Percentiles rank a stretch among this genome's conserved stretches.
phyloP scores from a whole-genome alignment of 2,888 invertebrate genomes.

The Balanococcus diminutus region DNA sequence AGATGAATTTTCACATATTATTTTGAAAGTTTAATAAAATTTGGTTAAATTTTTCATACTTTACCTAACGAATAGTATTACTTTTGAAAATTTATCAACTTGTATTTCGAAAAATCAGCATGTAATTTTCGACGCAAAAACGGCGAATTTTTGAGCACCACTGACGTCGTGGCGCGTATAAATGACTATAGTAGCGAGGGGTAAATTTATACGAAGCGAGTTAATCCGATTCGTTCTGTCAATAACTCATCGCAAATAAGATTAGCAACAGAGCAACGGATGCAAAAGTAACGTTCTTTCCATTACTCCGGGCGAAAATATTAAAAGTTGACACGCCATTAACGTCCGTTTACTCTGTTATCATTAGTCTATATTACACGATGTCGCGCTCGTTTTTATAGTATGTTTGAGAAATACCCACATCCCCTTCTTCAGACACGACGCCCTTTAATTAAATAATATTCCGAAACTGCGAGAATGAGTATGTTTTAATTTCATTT shows the following conservation, averaged over 20 bases:
- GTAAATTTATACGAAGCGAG: constrained; percentile 53
- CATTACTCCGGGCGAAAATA: constrained; percentile 51
- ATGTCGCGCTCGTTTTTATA: constrained; percentile 40
- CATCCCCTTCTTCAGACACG: neutral
- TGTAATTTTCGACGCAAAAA: too few species aligned
- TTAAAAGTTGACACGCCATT: constrained; percentile 56
- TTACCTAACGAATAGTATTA: too few species aligned
- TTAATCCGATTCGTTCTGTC: constrained; percentile 56
- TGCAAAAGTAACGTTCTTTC: constrained; percentile 52
- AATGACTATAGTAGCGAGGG: constrained; percentile 43
- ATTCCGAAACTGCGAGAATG: constrained; percentile 48
- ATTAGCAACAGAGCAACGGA: constrained; percentile 51
- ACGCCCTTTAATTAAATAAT: constrained; percentile 54
- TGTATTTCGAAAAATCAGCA: too few species aligned
- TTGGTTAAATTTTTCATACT: too few species aligned
- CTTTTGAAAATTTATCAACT: too few species aligned
- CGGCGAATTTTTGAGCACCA: neutral
- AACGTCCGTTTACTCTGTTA: constrained; percentile 55
- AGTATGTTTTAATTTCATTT: constrained; percentile 50
- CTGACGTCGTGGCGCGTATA: constrained; percentile 41
- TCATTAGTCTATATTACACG: constrained; percentile 56
- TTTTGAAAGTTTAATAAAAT: too few species aligned
- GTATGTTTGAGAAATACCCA: neutral
- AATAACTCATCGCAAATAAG: constrained; percentile 56
- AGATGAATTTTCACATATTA: too few species aligned